Evolutionary conservation across 2,888 invertebrate genomes (phyloP), one percentile per base, ranked within the genome.

Genomic region (Chrysina gloriosa): DNA sequence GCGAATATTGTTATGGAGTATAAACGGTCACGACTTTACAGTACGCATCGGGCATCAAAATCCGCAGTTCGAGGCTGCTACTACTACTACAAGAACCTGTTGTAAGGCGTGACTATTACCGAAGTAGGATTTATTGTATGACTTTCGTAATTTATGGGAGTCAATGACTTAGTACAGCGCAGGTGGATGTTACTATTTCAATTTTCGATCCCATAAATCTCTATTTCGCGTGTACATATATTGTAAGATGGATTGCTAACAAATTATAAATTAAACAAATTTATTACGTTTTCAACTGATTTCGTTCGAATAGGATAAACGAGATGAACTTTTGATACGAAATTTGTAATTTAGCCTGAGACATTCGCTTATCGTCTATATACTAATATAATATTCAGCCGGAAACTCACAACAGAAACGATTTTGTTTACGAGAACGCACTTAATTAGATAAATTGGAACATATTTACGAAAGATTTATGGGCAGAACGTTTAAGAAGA

Each of bases 101-200:
- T 31, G 31, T 14, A 31, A 54, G 54, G 31, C 54, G 31, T 31
- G 14, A 54, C 34, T 14, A 34, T 34, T 31, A 19, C 34, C n/a
- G 31, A 54, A 54, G 25, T 48, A 21, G 34, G 54, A 16, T 31
- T 34, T 54, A 31, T 34, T 34, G 31, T 5, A n/a, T 21, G 54
- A 21, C 54, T 54, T 54, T 34, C 14, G 34, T 54, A 54, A 54
- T 34, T 54, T 34, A 54, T 34, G 19, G 31, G 21, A 54, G 54
- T 54, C 54, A 54, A 34, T 54, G 54, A 54, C 54, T 31, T 25
- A 19, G 19, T 34, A n/a, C n/a, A 16, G n/a, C 14, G 54, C 54
- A 54, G 54, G 54, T 54, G 54, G 16, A 31, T 54, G 16, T 34
- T 54, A 36, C 14, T 36, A 14, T 36, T 36, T 36, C 11, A 36